Evolutionary conservation across 2,797 vertebrate genomes (phyloP).

Genomic region (Eidolon dupreanum): DNA sequence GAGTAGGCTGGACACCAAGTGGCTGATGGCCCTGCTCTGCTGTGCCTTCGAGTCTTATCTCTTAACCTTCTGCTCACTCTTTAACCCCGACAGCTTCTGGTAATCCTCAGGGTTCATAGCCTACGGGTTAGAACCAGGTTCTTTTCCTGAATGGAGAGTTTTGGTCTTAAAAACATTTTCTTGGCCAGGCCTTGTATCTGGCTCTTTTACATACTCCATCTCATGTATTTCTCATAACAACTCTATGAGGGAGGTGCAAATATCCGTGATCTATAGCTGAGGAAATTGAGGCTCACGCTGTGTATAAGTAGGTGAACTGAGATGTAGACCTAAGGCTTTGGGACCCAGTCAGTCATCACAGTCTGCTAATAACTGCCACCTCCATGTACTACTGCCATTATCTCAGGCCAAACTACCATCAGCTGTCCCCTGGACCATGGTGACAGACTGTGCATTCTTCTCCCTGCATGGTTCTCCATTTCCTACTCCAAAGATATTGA

Average conservation of each 20-base stretch:
- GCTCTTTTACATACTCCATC: neutral
- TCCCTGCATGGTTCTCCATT: neutral
- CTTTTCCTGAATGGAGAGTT: neutral
- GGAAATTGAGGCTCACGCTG: neutral
- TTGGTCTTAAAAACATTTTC: neutral
- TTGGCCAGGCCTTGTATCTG: neutral
- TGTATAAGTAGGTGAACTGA: neutral
- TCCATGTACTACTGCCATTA: neutral
- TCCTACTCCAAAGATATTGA: neutral
- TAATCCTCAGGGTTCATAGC: neutral
- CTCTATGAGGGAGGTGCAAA: neutral
- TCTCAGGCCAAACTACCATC: neutral
- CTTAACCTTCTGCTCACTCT: neutral
- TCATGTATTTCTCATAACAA: neutral
- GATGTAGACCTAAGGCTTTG: neutral
- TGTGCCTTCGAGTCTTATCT: neutral
- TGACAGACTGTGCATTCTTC: fast-evolving
- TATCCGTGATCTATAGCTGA: neutral
- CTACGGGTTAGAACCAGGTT: no score
- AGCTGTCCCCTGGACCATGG: neutral
- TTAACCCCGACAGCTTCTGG: no score
- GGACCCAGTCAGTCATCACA: neutral
- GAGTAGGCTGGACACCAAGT: neutral
- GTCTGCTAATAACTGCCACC: neutral
- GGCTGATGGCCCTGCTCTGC: neutral